Evolutionary conservation across 1,140 invertebrate genomes (phyloP).

Genomic region (Diprion similis): DNA sequence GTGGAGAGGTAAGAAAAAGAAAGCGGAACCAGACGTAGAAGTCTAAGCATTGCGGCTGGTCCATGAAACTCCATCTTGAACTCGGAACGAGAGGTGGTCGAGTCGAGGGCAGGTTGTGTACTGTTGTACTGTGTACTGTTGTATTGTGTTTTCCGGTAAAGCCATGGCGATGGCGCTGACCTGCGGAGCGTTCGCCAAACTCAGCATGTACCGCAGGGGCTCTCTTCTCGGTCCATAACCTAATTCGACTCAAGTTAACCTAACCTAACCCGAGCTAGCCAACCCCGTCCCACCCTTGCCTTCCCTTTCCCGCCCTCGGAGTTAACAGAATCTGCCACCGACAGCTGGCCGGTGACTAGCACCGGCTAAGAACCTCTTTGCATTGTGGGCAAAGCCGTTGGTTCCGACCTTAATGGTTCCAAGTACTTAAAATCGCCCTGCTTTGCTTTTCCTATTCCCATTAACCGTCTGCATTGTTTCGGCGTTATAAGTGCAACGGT

Average conservation of each 20-base stretch:
- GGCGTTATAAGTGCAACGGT: no score
- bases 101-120: not conserved
- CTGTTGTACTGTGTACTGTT: constrained; percentile 31
- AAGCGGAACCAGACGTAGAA: constrained; percentile 4
- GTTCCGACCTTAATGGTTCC: no score
- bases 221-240: constrained; percentile 20
- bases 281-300: not conserved
- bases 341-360: no score
- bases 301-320: not conserved
- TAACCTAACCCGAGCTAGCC: not conserved
- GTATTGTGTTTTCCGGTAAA: constrained; percentile 33
- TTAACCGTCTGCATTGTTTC: no score
- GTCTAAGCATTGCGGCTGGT: not conserved
- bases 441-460: no score
- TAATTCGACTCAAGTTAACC: constrained; percentile 10
- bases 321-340: no score
- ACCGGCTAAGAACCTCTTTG: no score
- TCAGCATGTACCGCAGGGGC: not conserved
- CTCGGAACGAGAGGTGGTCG: not conserved
- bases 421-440: no score
- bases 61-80: not conserved
- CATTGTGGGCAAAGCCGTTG: no score
- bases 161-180: constrained; percentile 47
- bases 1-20: not conserved
- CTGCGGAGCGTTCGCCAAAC: constrained; percentile 43